Evolutionary conservation across 2,797 vertebrate genomes (phyloP), one percentile per base, ranked within the genome.

Genomic region (Tiaroga cobitis): DNA sequence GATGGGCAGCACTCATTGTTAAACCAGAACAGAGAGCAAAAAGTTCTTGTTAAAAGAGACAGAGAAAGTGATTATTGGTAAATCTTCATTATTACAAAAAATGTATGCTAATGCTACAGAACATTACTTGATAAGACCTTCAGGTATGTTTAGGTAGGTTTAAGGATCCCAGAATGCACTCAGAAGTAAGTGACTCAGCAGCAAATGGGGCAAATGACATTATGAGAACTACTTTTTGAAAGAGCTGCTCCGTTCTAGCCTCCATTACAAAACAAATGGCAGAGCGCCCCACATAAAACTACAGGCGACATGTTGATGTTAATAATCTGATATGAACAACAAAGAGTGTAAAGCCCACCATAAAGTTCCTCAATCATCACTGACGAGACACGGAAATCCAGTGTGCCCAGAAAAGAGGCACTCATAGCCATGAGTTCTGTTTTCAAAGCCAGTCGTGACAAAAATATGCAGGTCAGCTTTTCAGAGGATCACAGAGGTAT

Each of bases 251-350:
- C 43, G 68, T 68, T 68, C 29, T 29, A 51, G 56, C 67, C 11
- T 65, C 18, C 51, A 41, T 85, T 54, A 81, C 65, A 78, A 77
- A 65, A 86, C 32, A 69, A 67, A 49, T 51, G 63, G 39, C 59
- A 86, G 37, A 69, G 61, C 56, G 19, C 39, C 21, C 15, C 6
- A 3, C 72, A 74, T 13, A 67, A 78, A 82, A 76, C 56, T 51
- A 63, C 59, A 74, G 10, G 19, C 8, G 56, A 46, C 32, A 81
- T 72, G 43, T 67, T 82, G n/a, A 82, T 79, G 13, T 54, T 81
- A 43, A 59, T 63, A 89, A 88, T 86, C 82, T 29, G 26, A 70
- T 82, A 54, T 32, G 32, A 78, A 49, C 54, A 74, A 82, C 68
- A 84, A 77, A 73, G 29, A 49, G 59, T 29, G 81, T 72, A 69